Base-by-base conservation (phyloP, 2,113 vertebrate genomes). In the Pipra filicauda region DNA sequence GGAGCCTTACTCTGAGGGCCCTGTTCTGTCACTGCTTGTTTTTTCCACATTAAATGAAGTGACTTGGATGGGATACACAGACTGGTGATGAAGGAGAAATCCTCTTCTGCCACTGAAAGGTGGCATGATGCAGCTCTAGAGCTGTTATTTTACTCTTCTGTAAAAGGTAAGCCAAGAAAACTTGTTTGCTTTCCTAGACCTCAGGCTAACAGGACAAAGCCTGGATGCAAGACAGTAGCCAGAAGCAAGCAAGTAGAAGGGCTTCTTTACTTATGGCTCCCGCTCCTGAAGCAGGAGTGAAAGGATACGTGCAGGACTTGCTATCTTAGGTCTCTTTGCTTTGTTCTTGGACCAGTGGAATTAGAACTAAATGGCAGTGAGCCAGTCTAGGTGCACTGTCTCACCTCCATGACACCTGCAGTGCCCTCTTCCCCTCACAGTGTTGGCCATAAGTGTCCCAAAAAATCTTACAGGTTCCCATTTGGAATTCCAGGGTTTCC, bases 1-100 rank as follows among this genome's bases (percentile, higher is more conserved):
- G 88, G 46, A 95, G 91, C 92, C 62, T 93, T 93, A 93, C 48
- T 74, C 91, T 88, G 23, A 93, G 88, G 90, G 83, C 77, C 33
- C 33, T 96, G 66, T 97, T 94, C 92, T 93, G 81, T 96, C 96
- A 94, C 64, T 89, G 39, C 95, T 86, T 81, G 83, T 83, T 95
- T 89, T 81, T 76, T 87, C 80, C 66, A 91, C 69, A 77, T 89
- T 52, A 85, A 87, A 70, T 43, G 75, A 93, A 93, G 51, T 85
- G 65, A 43, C 80, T 97, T 91, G 77, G 94, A 96, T 89, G 64
- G 71, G 62, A 81, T 87, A 66, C 30, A 55, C 64, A 65, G 84
- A 84, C 54, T 95, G 88, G 90, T 85, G 80, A 92, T 59, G 70
- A 58, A 84, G 73, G 92, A 93, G 83, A 69, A 93, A 91, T 75